phyloP scores from a whole-genome alignment of 1,140 invertebrate species.

The Macrosteles quadrilineatus region DNA sequence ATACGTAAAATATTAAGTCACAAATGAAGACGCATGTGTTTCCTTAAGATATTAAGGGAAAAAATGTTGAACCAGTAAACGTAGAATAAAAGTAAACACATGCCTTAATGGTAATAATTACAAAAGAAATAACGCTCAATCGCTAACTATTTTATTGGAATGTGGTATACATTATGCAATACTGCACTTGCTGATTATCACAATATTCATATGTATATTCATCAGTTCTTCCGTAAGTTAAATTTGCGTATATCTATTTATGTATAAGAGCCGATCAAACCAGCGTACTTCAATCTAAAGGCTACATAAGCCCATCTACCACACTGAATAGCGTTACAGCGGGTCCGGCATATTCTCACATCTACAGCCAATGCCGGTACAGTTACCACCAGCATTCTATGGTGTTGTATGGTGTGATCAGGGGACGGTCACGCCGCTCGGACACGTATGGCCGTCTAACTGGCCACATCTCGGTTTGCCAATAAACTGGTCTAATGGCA shows the following conservation, averaged over 20 bases:
- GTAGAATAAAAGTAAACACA: too few relatives aligned
- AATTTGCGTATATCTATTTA: neutral
- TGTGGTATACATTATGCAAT: too few relatives aligned
- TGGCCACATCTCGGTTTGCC: constrained; percentile 5
- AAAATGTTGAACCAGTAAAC: too few relatives aligned
- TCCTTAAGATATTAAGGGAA: too few relatives aligned
- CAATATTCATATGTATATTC: too few relatives aligned
- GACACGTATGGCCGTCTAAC: constrained; percentile 16
- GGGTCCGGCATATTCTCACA: neutral
- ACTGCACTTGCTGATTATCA: too few relatives aligned
- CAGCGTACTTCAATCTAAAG: neutral
- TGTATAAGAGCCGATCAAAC: neutral
- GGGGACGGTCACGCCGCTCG: constrained; percentile 1
- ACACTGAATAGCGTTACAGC: neutral
- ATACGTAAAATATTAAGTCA: too few relatives aligned
- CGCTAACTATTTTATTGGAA: too few relatives aligned
- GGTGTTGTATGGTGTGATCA: neutral
- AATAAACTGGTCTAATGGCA: constrained; percentile 24
- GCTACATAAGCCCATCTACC: neutral
- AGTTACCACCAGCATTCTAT: neutral
- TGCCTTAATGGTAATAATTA: too few relatives aligned
- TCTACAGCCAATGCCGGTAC: neutral
- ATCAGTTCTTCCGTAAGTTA: neutral
- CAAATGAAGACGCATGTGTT: too few relatives aligned
- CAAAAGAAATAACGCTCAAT: too few relatives aligned